Conservation (phyloP, 2,888 invertebrate species). For the Hypena proboscidalis region DNA sequence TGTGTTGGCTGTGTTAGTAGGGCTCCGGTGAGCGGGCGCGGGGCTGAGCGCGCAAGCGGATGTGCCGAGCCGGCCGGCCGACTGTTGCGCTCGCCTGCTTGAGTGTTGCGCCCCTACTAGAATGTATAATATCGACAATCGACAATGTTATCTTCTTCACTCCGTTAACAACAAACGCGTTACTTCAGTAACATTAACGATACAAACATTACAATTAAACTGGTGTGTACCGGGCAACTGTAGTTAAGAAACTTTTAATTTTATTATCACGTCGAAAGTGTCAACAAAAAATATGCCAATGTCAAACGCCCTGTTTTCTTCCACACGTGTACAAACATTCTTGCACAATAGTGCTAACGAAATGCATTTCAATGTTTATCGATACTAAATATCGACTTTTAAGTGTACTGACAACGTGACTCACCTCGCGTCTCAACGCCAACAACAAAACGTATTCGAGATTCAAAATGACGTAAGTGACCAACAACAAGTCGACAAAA, state of each 20-base stretch:
- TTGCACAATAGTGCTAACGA: neutral
- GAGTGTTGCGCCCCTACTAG: conserved; percentile 68
- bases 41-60: conserved; percentile 79
- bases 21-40: conserved; percentile 63
- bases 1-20: conserved; percentile 27
- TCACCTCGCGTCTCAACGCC: conserved; percentile 82
- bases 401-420: conserved; percentile 72
- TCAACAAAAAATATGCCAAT: neutral
- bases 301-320: neutral
- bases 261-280: neutral
- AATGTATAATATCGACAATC: conserved; percentile 60
- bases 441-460: conserved; percentile 75
- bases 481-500: conserved; percentile 68
- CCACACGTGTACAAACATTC: neutral
- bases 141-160: conserved; percentile 6
- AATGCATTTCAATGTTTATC: conserved; percentile 49
- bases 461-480: conserved; percentile 73
- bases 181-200: too few relatives aligned
- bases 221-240: too few relatives aligned
- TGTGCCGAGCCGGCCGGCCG: conserved; percentile 77
- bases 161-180: too few relatives aligned
- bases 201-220: too few relatives aligned
- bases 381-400: conserved; percentile 69
- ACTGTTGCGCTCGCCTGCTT: conserved; percentile 64
- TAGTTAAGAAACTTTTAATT: too few relatives aligned